phyloP scores from a whole-genome alignment of 2,797 vertebrate genomes.

The Helostoma temminkii region DNA sequence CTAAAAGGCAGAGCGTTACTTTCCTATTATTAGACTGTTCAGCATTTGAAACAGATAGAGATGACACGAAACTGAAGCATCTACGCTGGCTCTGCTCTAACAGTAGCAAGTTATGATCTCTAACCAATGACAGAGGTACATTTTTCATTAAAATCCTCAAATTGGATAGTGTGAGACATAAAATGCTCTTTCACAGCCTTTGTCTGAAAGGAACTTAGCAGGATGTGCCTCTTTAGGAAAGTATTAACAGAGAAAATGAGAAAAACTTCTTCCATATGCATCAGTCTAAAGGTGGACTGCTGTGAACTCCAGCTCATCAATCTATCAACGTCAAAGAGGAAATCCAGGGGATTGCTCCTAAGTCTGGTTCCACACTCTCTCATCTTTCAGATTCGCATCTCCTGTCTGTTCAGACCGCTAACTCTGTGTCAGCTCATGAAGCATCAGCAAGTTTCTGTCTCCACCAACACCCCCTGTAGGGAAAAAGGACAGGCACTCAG shows the following conservation, averaged over 20 bases:
- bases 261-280: slow-evolving; percentile 48
- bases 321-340: slow-evolving; percentile 74
- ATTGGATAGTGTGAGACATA: slow-evolving; percentile 18
- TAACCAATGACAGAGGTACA: slow-evolving; percentile 10
- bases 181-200: slow-evolving; percentile 50
- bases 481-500: slow-evolving; percentile 69
- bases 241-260: slow-evolving; percentile 57
- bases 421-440: slow-evolving; percentile 68
- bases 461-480: slow-evolving; percentile 67
- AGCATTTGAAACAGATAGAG: slow-evolving; percentile 7
- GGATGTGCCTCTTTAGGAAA: slow-evolving; percentile 56
- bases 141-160: slow-evolving; percentile 33
- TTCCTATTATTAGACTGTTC: slow-evolving; percentile 10
- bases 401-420: slow-evolving; percentile 61
- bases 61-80: slow-evolving; percentile 2
- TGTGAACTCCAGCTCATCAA: slow-evolving; percentile 72
- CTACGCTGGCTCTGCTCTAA: neutral
- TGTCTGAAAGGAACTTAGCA: slow-evolving; percentile 43
- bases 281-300: slow-evolving; percentile 67
- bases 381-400: slow-evolving; percentile 74
- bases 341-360: slow-evolving; percentile 73
- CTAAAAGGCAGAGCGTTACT: neutral
- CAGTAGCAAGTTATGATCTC: slow-evolving; percentile 6
- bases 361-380: slow-evolving; percentile 61
- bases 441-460: slow-evolving; percentile 63